Evolutionary conservation across 2,888 invertebrate genomes (phyloP).

Genomic region (Apamea epomidion): DNA sequence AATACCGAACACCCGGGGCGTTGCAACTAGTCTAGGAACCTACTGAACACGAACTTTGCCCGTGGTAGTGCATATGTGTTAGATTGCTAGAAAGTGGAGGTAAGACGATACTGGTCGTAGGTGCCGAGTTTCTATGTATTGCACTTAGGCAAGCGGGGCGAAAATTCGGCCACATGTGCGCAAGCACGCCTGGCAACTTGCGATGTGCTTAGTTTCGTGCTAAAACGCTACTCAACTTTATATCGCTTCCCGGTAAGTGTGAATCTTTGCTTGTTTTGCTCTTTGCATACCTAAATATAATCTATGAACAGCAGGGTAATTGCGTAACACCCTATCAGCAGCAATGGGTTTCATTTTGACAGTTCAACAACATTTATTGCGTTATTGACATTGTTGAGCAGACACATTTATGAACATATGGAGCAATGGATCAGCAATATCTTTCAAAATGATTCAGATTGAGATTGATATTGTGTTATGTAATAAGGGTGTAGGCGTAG

Average conservation of each 20-base stretch:
- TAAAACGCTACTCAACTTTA: slow-evolving; percentile 77
- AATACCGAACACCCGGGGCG: slow-evolving; percentile 34
- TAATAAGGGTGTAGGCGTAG: neutral
- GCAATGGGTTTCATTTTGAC: too few relatives aligned
- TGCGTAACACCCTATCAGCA: too few relatives aligned
- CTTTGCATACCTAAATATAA: slow-evolving; percentile 16
- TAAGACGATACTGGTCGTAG: slow-evolving; percentile 49
- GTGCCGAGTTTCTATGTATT: slow-evolving; percentile 63
- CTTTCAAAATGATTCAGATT: too few relatives aligned
- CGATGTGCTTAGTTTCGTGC: slow-evolving; percentile 78
- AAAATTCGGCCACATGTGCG: slow-evolving; percentile 80
- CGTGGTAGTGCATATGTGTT: slow-evolving; percentile 51
- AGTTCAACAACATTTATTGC: too few relatives aligned
- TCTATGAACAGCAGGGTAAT: neutral
- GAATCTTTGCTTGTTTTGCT: slow-evolving; percentile 55
- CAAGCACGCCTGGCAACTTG: slow-evolving; percentile 79
- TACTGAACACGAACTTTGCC: slow-evolving; percentile 54
- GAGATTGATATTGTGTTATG: too few relatives aligned
- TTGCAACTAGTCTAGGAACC: slow-evolving; percentile 24
- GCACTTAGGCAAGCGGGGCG: slow-evolving; percentile 69
- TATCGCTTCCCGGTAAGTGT: slow-evolving; percentile 63
- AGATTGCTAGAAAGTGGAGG: slow-evolving; percentile 60
- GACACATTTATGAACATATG: too few relatives aligned
- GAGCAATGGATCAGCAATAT: too few relatives aligned
- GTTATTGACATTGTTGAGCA: too few relatives aligned